A percentile compares a stretch with the other conserved stretches of the same genome.
phyloP scores from a whole-genome alignment of 2,113 vertebrate species.

The Alosa alosa region DNA sequence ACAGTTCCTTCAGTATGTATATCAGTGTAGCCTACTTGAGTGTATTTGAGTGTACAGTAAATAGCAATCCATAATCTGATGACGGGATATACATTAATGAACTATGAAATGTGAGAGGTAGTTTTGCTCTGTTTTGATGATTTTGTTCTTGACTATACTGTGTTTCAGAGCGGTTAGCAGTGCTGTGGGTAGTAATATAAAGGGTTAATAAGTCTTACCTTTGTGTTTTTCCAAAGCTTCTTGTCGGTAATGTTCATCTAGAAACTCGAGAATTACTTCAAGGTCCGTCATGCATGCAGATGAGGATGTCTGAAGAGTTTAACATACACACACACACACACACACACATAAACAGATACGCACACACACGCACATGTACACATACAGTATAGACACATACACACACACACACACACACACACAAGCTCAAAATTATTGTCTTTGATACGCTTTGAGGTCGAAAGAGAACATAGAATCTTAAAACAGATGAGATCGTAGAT shows the following conservation, averaged over 20 bases:
- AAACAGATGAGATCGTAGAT: background rate
- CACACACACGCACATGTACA: background rate
- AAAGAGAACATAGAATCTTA: background rate
- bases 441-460: background rate
- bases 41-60: no score
- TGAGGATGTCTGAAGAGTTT: slow-evolving; percentile 43
- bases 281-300: slow-evolving; percentile 67
- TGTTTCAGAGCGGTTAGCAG: background rate
- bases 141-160: background rate
- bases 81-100: no score
- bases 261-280: slow-evolving; percentile 75
- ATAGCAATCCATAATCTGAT: no score
- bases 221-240: slow-evolving; percentile 24
- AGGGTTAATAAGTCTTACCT: background rate
- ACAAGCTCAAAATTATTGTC: background rate
- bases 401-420: background rate
- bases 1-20: no score
- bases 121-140: background rate
- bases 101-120: no score
- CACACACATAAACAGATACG: slow-evolving; percentile 10
- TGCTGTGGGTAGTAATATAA: background rate
- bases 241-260: slow-evolving; percentile 72
- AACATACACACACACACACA: slow-evolving; percentile 5
- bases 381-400: background rate
- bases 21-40: no score